Conservation (phyloP, 2,797 vertebrate genomes). For the Nyctalus aviator region DNA sequence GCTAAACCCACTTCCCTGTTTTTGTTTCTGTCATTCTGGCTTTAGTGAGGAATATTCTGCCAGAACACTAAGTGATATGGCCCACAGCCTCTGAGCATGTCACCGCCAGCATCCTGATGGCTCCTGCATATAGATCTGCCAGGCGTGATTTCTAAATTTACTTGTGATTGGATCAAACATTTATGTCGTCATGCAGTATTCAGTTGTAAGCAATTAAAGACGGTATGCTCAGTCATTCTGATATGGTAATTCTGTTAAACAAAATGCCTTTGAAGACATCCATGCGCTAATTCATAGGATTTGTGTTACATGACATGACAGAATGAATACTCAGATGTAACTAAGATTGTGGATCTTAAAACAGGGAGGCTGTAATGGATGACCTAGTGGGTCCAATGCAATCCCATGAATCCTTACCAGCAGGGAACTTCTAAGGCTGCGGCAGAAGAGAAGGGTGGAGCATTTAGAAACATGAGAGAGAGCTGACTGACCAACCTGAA, state of each 20-base stretch:
- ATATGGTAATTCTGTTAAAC: not conserved
- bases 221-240: not conserved
- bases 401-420: not conserved
- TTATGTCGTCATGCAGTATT: not conserved
- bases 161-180: not conserved
- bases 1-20: too few species aligned
- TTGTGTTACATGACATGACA: not conserved
- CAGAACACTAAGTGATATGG: not conserved
- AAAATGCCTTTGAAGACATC: not conserved
- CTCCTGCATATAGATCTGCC: not conserved
- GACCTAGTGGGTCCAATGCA: not conserved
- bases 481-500: not conserved
- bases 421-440: not conserved
- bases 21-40: not conserved
- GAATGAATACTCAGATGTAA: not conserved
- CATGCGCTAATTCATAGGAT: not conserved
- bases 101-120: not conserved
- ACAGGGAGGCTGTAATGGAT: not conserved
- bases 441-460: not conserved
- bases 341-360: not conserved
- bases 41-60: not conserved
- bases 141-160: not conserved
- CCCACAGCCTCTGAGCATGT: not conserved
- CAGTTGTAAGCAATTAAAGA: not conserved
- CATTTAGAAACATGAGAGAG: not conserved